phyloP scores from a whole-genome alignment of 1,140 invertebrate species.

The Aphis craccivora region DNA sequence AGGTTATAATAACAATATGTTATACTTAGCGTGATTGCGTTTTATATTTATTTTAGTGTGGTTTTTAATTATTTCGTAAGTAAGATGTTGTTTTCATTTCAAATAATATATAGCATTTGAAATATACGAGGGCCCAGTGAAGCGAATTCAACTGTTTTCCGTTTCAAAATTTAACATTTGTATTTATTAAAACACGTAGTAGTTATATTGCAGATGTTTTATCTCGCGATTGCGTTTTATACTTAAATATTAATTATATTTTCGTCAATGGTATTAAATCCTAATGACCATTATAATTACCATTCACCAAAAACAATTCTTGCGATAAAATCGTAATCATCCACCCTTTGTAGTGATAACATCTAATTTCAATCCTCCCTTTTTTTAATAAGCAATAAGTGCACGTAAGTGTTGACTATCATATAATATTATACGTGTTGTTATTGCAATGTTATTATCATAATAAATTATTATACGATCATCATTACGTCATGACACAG shows the following conservation, averaged over 20 bases:
- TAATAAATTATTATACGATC: neutral
- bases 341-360: neutral
- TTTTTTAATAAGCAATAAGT: neutral
- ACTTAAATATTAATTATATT: neutral
- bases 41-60: neutral
- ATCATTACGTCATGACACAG: conserved; percentile 70
- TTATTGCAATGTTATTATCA: neutral
- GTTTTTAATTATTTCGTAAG: neutral
- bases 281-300: neutral
- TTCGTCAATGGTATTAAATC: neutral
- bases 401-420: no score
- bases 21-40: neutral
- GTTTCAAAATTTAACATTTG: neutral
- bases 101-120: neutral
- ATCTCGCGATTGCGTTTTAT: neutral
- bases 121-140: neutral
- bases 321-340: neutral
- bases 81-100: neutral
- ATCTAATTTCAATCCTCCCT: neutral
- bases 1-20: neutral
- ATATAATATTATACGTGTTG: neutral
- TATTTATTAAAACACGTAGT: neutral
- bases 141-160: neutral
- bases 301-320: neutral
- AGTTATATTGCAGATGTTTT: neutral